Conservation (phyloP, 2,797 vertebrate species). For the Ispidina lecontei region DNA sequence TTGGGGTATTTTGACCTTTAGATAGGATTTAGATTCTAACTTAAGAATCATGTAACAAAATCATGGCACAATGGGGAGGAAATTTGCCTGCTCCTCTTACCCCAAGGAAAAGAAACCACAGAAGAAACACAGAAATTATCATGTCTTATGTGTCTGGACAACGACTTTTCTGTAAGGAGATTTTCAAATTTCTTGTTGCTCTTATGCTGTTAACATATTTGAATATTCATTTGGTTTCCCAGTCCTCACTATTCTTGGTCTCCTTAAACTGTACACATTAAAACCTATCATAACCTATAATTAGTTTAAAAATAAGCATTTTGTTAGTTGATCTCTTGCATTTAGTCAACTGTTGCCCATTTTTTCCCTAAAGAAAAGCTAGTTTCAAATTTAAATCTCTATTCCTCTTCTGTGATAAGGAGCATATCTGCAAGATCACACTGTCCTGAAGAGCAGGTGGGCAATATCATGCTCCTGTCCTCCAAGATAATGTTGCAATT, state of each 20-base stretch:
- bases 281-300: neutral
- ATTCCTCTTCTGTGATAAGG: neutral
- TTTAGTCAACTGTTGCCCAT: neutral
- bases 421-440: neutral
- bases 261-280: neutral
- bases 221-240: neutral
- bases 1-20: neutral
- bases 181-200: neutral
- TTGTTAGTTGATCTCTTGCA: neutral
- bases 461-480: neutral
- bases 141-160: neutral
- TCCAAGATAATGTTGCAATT: neutral
- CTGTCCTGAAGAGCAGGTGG: neutral
- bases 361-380: neutral
- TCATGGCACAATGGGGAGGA: neutral
- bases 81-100: neutral
- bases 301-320: neutral
- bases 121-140: neutral
- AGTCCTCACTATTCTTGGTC: neutral
- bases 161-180: neutral
- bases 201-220: neutral
- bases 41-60: neutral
- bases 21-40: neutral
- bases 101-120: neutral
- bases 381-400: neutral